Evolutionary conservation across 2,113 vertebrate genomes (phyloP).

Genomic region (Phalacrocorax carbo): DNA sequence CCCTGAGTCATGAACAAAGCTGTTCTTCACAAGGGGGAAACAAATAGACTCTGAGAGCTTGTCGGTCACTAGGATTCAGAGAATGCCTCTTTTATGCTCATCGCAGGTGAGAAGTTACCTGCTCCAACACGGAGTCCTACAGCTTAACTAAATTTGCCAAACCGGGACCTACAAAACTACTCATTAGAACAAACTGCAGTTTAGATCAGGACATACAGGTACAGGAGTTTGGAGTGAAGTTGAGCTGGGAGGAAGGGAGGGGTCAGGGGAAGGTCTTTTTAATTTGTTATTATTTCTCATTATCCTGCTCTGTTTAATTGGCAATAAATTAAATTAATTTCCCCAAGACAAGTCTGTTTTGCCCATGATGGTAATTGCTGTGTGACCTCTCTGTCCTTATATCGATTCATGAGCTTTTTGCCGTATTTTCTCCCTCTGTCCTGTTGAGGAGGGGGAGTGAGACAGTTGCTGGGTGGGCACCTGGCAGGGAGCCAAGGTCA

Average conservation of each 20-base stretch:
- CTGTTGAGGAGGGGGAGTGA: not conserved
- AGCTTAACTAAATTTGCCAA: not conserved
- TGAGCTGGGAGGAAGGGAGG: not conserved
- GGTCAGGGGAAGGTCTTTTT: not conserved
- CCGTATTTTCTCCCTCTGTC: not conserved
- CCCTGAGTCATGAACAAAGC: not conserved
- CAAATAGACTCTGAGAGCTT: not conserved
- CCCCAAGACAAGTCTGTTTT: not conserved
- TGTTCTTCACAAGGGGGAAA: not conserved
- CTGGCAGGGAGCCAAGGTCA: not conserved
- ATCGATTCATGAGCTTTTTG: not conserved
- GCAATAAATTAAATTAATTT: not conserved
- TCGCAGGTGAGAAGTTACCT: not conserved
- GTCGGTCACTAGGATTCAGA: no score
- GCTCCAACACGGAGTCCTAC: not conserved
- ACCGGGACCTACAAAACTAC: not conserved
- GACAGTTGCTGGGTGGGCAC: not conserved
- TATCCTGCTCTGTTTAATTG: not conserved
- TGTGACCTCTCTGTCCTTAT: not conserved
- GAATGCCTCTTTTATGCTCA: not conserved
- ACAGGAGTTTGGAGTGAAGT: not conserved
- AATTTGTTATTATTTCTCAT: not conserved
- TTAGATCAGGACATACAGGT: not conserved
- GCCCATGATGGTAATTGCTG: not conserved
- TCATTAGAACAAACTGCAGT: not conserved